These are phyloP conservation scores for Melipona bicolor DNA, from an alignment of 2,888 invertebrate genomes.

Conservation along the genomic window DNA sequence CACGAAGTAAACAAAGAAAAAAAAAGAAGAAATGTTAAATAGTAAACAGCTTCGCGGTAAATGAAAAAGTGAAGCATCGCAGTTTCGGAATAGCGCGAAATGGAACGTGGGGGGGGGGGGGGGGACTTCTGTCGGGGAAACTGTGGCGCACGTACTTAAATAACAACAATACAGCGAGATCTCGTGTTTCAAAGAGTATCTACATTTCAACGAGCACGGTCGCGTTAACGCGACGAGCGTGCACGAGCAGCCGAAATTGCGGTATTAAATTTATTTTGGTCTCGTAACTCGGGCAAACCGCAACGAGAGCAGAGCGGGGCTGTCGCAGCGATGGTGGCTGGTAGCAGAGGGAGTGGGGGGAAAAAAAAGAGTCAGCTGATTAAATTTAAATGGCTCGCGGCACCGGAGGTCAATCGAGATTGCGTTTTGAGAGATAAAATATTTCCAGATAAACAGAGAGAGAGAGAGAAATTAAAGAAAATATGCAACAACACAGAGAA, in stretches of 20 bases:
- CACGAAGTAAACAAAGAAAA: background rate
- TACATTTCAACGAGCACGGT: constrained; percentile 36
- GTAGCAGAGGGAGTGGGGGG: background rate
- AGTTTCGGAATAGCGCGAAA: constrained; percentile 1
- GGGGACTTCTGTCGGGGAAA: background rate
- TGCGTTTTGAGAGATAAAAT: background rate
- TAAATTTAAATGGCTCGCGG: constrained; percentile 27
- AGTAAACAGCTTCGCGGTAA: background rate
- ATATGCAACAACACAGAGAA: background rate
- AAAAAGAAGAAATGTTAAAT: background rate
- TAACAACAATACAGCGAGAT: constrained; percentile 22
- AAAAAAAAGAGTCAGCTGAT: constrained; percentile 10
- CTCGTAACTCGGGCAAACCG: constrained; percentile 40
- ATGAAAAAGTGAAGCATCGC: background rate
- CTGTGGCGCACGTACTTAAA: constrained; percentile 11
- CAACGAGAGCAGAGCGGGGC: constrained; percentile 9
- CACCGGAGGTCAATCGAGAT: constrained; percentile 8
- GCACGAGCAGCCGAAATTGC: constrained; percentile 28
- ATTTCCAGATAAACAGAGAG: background rate
- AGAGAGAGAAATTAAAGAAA: too few relatives aligned
- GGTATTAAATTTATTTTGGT: constrained; percentile 49
- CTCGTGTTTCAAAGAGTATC: constrained; percentile 38
- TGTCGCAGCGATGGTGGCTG: constrained; percentile 4
- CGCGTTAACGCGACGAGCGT: constrained; percentile 26
- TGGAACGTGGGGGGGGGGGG: background rate